phyloP scores from a whole-genome alignment of 2,888 invertebrate genomes.

The Plemyria rubiginata region DNA sequence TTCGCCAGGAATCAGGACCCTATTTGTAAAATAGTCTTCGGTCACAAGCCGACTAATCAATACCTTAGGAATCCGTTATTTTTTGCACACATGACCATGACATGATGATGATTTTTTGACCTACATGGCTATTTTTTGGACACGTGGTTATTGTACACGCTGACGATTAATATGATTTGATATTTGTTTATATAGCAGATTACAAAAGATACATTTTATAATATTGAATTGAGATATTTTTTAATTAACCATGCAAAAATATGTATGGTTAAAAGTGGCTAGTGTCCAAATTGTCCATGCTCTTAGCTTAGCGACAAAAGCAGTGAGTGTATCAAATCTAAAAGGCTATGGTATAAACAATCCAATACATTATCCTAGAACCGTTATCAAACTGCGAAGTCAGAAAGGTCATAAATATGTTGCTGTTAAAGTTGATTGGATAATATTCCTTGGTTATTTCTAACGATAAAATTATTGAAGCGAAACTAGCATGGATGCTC shows the following conservation, averaged over 20 bases:
- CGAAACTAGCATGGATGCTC: constrained; percentile 63
- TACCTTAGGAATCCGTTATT: constrained; percentile 49
- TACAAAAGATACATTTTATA: too few relatives aligned
- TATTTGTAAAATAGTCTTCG: constrained; percentile 62
- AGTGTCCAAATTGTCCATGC: too few relatives aligned
- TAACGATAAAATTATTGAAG: constrained; percentile 70
- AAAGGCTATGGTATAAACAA: neutral
- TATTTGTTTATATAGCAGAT: neutral
- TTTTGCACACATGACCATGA: constrained; percentile 46
- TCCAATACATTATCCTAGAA: neutral
- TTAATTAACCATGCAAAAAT: too few relatives aligned
- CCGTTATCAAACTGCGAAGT: neutral
- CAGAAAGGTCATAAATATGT: constrained; percentile 3
- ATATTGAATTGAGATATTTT: too few relatives aligned
- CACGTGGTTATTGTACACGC: constrained; percentile 21
- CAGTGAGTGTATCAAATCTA: neutral
- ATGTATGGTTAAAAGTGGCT: too few relatives aligned
- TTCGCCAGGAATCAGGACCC: constrained; percentile 60
- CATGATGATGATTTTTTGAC: too few relatives aligned
- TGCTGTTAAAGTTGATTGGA: constrained; percentile 19
- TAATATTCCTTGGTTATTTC: constrained; percentile 37
- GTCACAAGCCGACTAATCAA: constrained; percentile 63
- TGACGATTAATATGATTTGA: neutral
- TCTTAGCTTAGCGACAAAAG: too few relatives aligned
- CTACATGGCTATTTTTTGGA: too few relatives aligned